Conservation (phyloP, 2,797 vertebrate species). For the Myotis daubentonii region DNA sequence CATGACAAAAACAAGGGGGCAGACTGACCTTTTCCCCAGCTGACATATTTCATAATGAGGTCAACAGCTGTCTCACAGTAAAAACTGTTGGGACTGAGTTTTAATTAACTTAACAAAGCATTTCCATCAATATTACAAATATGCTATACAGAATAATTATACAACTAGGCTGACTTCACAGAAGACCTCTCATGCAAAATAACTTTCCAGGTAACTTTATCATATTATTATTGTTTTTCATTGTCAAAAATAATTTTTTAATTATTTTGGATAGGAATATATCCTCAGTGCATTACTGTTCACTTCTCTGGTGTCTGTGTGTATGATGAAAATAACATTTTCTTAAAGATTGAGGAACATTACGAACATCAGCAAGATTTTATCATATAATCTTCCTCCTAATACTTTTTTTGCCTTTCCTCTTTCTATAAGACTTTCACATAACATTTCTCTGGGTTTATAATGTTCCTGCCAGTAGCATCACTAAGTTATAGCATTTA, state of each 20-base stretch:
- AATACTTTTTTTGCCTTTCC: constrained; percentile 25
- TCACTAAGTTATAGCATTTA: background rate
- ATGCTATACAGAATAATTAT: background rate
- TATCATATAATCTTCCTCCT: background rate
- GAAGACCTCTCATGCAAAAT: background rate
- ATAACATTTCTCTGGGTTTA: background rate
- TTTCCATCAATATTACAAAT: background rate
- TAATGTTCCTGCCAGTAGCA: background rate
- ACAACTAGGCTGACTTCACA: background rate
- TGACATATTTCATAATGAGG: background rate
- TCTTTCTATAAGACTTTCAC: background rate
- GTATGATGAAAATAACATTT: constrained; percentile 12
- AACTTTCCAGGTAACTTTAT: background rate
- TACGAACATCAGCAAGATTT: background rate
- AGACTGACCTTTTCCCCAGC: background rate
- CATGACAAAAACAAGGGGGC: background rate
- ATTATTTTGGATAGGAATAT: constrained; percentile 1
- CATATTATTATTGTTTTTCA: constrained; percentile 25
- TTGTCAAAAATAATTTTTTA: background rate
- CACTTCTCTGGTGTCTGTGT: background rate
- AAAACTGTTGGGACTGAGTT: constrained; percentile 10
- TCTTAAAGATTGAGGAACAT: background rate
- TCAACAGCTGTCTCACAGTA: constrained; percentile 14
- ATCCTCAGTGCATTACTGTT: background rate
- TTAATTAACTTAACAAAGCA: background rate